These are phyloP conservation scores for Sialia sialis DNA, from an alignment of 2,113 vertebrate genomes.

Conservation along the genomic window DNA sequence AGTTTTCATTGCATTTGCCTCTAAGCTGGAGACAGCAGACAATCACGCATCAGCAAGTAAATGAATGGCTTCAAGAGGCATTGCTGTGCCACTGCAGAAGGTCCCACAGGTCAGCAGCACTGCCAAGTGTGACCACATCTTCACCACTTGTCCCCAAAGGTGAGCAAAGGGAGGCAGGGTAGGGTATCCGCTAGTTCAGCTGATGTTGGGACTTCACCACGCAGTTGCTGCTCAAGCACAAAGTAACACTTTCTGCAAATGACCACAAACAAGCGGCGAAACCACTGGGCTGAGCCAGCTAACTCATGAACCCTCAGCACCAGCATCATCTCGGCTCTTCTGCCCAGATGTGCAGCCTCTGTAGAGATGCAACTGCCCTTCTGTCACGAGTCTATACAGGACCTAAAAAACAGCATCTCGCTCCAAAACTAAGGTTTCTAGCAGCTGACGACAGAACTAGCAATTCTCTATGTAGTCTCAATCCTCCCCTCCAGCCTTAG, in stretches of 20 bases:
- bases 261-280: not conserved
- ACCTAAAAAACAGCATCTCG: rapidly evolving
- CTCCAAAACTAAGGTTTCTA: not conserved
- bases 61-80: not conserved
- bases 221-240: rapidly evolving
- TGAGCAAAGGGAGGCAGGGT: not conserved
- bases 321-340: rapidly evolving
- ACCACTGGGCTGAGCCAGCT: not conserved
- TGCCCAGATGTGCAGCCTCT: not conserved
- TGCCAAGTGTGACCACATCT: rapidly evolving
- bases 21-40: not conserved
- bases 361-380: not conserved
- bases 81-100: not conserved
- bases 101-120: rapidly evolving
- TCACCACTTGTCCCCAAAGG: not conserved
- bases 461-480: rapidly evolving
- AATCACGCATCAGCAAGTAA: rapidly evolving
- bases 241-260: rapidly evolving
- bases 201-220: not conserved
- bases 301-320: not conserved
- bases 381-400: rapidly evolving
- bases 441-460: not conserved
- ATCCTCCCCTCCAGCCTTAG: not conserved
- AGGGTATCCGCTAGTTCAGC: not conserved
- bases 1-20: not conserved